These are phyloP conservation scores for Balearica regulorum DNA, from an alignment of 2,797 vertebrate species.

Conservation along the genomic window DNA sequence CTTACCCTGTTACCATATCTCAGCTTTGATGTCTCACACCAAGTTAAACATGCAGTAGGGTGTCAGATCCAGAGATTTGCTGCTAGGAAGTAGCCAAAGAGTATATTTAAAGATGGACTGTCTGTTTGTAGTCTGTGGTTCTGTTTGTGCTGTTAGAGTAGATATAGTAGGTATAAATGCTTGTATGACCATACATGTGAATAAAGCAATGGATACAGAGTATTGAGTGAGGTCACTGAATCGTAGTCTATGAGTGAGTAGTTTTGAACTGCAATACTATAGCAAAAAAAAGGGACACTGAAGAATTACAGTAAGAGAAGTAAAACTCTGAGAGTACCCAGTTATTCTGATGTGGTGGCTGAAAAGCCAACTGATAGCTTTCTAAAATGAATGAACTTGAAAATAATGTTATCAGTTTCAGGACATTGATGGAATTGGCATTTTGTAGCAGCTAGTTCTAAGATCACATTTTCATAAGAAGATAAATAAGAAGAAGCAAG, in stretches of 20 bases:
- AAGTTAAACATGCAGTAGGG: neutral
- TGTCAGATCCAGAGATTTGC: neutral
- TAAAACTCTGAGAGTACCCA: neutral
- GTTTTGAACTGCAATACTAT: neutral
- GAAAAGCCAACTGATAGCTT: neutral
- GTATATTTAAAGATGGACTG: neutral
- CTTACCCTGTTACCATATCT: neutral
- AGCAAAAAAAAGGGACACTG: neutral
- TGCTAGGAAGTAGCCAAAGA: neutral
- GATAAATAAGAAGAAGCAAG: neutral
- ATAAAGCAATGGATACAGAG: rapidly evolving
- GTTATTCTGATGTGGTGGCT: neutral
- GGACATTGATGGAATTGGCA: neutral
- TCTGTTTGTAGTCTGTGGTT: neutral
- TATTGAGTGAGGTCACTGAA: neutral
- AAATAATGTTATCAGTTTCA: neutral
- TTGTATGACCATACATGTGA: neutral
- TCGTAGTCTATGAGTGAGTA: neutral
- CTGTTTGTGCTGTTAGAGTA: neutral
- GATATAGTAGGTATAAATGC: neutral
- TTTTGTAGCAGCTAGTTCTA: neutral
- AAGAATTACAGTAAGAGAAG: neutral
- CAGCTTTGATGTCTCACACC: neutral
- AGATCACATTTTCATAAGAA: neutral
- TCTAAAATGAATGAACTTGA: neutral